Evolutionary conservation across 1,140 invertebrate genomes (phyloP), one percentile per base, ranked within the genome.

Genomic region (Nixonia krombeini): DNA sequence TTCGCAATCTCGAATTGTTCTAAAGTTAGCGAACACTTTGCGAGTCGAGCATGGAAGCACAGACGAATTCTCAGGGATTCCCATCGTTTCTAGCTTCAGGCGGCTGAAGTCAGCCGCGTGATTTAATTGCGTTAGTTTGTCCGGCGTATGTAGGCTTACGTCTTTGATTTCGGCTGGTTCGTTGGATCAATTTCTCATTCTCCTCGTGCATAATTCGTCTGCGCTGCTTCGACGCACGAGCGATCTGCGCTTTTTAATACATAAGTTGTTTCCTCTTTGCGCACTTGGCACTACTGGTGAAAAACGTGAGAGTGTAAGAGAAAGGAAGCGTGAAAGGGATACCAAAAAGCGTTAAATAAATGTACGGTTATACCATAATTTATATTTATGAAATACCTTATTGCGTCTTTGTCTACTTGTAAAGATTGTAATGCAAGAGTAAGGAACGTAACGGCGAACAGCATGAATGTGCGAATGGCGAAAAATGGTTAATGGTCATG

Each of bases 131-230:
- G 13, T 10, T 23, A 33, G 13, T n/a, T 40, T 18, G 37, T 16
- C 8, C 18, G 16, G 16, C 16, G 37, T 21, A 18, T 18, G 3
- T 10, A 33, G 10, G 13, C 10, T 33, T 10, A 10, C 37, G 37
- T 40, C 37, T 47, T 45, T 47, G 18, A 23, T 52, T 71, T 72
- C 64, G 72, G 74, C 76, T 79, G 76, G 73, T 78, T 78, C 75
- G 70, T 78, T 78, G 76, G 75, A 79, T 79, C 76, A 78, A 79
- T 31, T 31, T 8, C 29, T 31, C 9, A 12, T 35, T 35, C 12
- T 35, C 33, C 33, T 12, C 33, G 12, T 35, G 12, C 46, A 64
- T 45, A 59, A 44, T 44, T 61, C 40, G 49, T 56, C 31, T 50
- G 38, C 49, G 53, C 42, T 44, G 29, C 29, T 31, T 31, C 25